phyloP scores from a whole-genome alignment of 2,797 vertebrate species.

The Mastacembelus armatus region DNA sequence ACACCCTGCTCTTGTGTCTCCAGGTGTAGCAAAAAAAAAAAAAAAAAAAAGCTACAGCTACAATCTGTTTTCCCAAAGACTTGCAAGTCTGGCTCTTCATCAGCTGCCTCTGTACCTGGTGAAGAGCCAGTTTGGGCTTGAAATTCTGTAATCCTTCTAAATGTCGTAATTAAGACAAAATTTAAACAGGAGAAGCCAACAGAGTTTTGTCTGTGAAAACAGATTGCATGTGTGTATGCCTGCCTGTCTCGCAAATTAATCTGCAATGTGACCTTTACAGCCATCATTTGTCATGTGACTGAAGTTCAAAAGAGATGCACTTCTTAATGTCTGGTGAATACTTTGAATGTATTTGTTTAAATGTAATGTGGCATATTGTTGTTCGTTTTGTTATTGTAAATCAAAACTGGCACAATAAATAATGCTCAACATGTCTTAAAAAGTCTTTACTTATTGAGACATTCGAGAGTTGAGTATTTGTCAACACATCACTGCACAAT shows the following conservation, averaged over 20 bases:
- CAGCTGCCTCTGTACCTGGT: too few relatives aligned
- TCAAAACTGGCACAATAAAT: conserved; percentile 27
- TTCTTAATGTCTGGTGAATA: neutral
- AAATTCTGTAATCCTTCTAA: too few relatives aligned
- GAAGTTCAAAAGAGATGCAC: conserved; percentile 36
- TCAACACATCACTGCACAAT: conserved; percentile 75
- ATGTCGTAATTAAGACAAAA: too few relatives aligned
- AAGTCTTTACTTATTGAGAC: conserved; percentile 67
- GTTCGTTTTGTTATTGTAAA: conserved; percentile 26
- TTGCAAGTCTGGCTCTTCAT: too few relatives aligned
- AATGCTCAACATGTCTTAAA: conserved; percentile 27
- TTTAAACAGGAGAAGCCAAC: too few relatives aligned
- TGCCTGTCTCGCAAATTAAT: conserved; percentile 54
- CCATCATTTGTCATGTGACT: conserved; percentile 50
- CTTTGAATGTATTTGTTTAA: neutral
- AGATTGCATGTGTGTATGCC: conserved; percentile 16
- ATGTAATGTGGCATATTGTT: neutral
- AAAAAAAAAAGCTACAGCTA: too few relatives aligned
- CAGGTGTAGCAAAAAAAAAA: too few relatives aligned
- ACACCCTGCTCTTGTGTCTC: too few relatives aligned
- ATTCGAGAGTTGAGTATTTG: conserved; percentile 64
- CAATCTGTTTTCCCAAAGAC: too few relatives aligned
- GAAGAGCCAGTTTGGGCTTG: too few relatives aligned
- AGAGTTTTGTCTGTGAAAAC: too few relatives aligned
- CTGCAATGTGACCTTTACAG: conserved; percentile 63